Evolutionary conservation across 1,140 invertebrate genomes (phyloP), one percentile per base, ranked within the genome.

Genomic region (Trichogramma pretiosum): DNA sequence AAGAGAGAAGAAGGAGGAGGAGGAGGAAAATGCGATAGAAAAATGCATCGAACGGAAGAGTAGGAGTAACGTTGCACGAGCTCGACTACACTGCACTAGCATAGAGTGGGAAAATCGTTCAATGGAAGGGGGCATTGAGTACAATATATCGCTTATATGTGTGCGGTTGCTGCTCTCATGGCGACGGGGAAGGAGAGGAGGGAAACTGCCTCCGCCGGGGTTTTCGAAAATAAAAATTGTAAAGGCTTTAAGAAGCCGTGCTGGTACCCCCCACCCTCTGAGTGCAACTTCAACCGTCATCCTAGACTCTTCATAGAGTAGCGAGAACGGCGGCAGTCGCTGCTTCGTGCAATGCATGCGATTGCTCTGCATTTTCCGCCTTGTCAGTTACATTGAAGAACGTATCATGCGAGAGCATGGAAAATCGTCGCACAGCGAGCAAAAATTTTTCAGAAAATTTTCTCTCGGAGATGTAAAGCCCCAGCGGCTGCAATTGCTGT

Each of bases 171-270:
- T 35, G 34, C 34, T 17, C 7, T n/a, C 5, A 16, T 19, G 37
- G 47, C 51, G 48, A 53, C 45, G 48, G 48, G 37, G 33, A 33
- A 30, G 8, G 40, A 2, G 26, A 32, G 61, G 57, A 57, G 67
- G 66, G 62, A 43, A 51, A 45, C 55, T 52, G n/a, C n/a, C n/a
- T n/a, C n/a, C 54, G 61, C 51, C 5, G 47, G 52, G 38, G 54
- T 56, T 68, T 70, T 70, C 67, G 65, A 71, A 71, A 71, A n/a
- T n/a, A n/a, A 62, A 71, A 70, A 68, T 57, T 64, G 62, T 61
- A 57, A 68, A 65, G 66, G 64, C 67, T 71, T 69, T 70, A 71
- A 71, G 67, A 68, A 67, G 64, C 60, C 61, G 54, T 54, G 62
- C 62, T 46, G 48, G 5, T 58, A 56, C 58, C 63, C 68, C 67